A percentile compares a stretch with the other conserved stretches of the same genome.
Conservation (phyloP, 2,113 vertebrate genomes). For the Geococcyx californianus region DNA sequence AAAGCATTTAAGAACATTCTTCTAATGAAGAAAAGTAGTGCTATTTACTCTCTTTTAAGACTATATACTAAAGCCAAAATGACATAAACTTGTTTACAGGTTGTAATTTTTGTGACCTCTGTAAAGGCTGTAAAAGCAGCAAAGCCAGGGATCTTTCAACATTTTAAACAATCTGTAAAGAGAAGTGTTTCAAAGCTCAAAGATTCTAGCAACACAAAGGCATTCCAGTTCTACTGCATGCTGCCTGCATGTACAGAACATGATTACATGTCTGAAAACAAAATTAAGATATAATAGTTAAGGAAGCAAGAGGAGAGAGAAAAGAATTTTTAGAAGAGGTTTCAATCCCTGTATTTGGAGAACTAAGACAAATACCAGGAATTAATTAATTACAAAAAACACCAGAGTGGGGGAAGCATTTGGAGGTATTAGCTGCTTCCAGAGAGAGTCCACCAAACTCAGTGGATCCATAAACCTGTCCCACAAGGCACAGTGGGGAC, state of each 20-base stretch:
- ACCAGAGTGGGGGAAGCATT: background rate
- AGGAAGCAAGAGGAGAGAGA: fast-evolving
- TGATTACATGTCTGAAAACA: background rate
- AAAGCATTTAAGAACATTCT: background rate
- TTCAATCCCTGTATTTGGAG: background rate
- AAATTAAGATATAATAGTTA: background rate
- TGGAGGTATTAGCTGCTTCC: background rate
- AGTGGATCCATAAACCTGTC: background rate
- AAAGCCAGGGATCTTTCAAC: background rate
- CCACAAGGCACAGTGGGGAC: no score
- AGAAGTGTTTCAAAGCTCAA: background rate
- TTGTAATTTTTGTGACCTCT: background rate
- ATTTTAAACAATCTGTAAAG: background rate
- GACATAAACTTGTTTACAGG: background rate
- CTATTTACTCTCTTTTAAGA: background rate
- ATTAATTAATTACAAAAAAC: background rate
- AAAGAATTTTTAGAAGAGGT: background rate
- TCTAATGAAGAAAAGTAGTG: background rate
- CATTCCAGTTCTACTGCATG: background rate
- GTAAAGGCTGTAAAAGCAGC: background rate
- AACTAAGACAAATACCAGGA: background rate
- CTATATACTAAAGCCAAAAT: background rate
- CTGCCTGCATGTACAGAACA: background rate
- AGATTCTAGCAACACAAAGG: background rate
- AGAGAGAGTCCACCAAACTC: background rate